Evolutionary conservation across 2,113 vertebrate genomes (phyloP).

Genomic region (Cariama cristata): DNA sequence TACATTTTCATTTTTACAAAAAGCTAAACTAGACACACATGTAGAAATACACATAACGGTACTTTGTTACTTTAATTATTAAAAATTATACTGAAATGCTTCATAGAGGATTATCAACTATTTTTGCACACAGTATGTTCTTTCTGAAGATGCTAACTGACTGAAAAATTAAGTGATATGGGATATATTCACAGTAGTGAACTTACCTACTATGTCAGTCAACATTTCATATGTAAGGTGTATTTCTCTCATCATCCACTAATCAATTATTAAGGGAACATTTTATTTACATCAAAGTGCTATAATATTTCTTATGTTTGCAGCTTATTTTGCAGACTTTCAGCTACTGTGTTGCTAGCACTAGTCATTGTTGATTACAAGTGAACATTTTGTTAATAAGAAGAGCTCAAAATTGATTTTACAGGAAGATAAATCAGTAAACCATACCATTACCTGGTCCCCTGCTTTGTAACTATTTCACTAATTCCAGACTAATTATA

Average conservation of each 20-base stretch:
- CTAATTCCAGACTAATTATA: conserved; percentile 29
- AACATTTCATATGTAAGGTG: neutral
- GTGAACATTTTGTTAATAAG: conserved; percentile 26
- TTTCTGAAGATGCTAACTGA: neutral
- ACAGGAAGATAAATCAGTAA: conserved; percentile 19
- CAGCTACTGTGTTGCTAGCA: neutral
- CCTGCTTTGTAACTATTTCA: conserved; percentile 17
- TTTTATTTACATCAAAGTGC: conserved; percentile 42
- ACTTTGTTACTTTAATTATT: neutral
- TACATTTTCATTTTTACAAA: neutral
- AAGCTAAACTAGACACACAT: neutral
- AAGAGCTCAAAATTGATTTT: conserved; percentile 20
- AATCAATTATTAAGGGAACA: conserved; percentile 54
- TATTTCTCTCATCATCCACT: conserved; percentile 10
- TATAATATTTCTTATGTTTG: conserved; percentile 29
- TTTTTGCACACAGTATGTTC: neutral
- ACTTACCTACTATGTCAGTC: neutral
- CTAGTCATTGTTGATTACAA: conserved; percentile 8
- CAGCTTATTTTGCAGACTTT: conserved; percentile 10
- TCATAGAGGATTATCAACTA: neutral
- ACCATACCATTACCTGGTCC: neutral
- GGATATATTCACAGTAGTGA: neutral
- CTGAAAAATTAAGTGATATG: neutral
- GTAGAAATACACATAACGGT: neutral
- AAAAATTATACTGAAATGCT: neutral